phyloP scores from a whole-genome alignment of 2,113 vertebrate genomes.

The Callionymus lyra region DNA sequence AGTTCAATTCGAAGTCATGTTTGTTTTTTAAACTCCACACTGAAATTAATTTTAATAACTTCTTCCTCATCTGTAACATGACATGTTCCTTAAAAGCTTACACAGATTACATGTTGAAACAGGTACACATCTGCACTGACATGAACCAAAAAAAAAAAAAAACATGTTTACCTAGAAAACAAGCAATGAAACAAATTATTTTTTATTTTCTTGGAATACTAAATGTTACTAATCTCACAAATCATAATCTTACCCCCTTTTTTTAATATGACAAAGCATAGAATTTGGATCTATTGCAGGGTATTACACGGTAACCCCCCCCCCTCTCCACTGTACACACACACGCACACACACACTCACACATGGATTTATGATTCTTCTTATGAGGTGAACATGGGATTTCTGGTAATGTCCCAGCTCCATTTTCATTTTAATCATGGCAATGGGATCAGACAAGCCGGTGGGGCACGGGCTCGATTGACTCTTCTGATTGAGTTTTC shows the following conservation, averaged over 20 bases:
- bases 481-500: conserved; percentile 73
- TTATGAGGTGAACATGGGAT: conserved; percentile 64
- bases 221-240: conserved; percentile 34
- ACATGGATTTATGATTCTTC: conserved; percentile 47
- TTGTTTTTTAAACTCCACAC: too few relatives aligned
- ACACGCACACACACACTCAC: conserved; percentile 21
- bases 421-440: conserved; percentile 71
- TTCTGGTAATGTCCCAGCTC: conserved; percentile 64
- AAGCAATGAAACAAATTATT: conserved; percentile 38
- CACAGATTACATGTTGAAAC: conserved; percentile 1
- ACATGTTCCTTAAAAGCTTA: too few relatives aligned
- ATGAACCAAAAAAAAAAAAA: conserved; percentile 3
- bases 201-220: conserved; percentile 25
- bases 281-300: conserved; percentile 33
- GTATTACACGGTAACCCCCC: conserved; percentile 40
- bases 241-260: conserved; percentile 49
- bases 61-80: too few relatives aligned
- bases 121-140: conserved; percentile 15
- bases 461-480: conserved; percentile 40
- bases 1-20: too few relatives aligned
- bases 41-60: too few relatives aligned
- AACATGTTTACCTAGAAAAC: conserved; percentile 43
- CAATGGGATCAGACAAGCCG: conserved; percentile 70
- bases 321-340: conserved; percentile 17
- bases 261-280: conserved; percentile 49